A percentile compares a stretch with the other conserved stretches of the same genome.
Evolutionary conservation across 2,797 vertebrate genomes (phyloP).

Genomic region (Carcharodon carcharias): DNA sequence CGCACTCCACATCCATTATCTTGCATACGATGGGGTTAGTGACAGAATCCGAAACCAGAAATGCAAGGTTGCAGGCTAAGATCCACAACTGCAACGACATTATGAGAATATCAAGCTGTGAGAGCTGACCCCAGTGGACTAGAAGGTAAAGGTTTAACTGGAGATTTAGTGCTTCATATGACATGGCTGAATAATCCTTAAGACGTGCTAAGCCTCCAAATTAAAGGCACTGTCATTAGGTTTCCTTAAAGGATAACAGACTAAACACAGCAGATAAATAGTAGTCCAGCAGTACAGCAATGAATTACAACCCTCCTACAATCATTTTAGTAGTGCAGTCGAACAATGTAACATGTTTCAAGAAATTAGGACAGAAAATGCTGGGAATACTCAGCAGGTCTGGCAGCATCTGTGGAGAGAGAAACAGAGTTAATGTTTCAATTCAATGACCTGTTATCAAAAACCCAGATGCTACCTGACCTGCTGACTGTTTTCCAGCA

Average conservation of each 20-base stretch:
- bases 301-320: neutral
- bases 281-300: neutral
- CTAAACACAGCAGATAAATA: neutral
- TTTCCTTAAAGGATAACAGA: neutral
- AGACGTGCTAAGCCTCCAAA: neutral
- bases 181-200: neutral
- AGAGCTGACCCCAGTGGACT: neutral
- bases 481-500: neutral
- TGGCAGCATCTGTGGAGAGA: neutral
- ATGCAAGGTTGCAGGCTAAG: neutral
- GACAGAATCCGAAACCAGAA: neutral
- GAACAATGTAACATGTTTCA: neutral
- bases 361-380: neutral
- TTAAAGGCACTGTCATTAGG: slow-evolving; percentile 4
- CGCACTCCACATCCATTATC: neutral
- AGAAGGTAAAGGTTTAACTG: neutral
- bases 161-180: neutral
- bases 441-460: neutral
- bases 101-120: neutral
- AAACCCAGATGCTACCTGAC: neutral
- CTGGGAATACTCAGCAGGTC: neutral
- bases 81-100: neutral
- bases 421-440: neutral
- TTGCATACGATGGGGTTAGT: neutral
- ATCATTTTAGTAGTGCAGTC: neutral